phyloP scores from a whole-genome alignment of 2,888 invertebrate genomes.

The Tillus elongatus region DNA sequence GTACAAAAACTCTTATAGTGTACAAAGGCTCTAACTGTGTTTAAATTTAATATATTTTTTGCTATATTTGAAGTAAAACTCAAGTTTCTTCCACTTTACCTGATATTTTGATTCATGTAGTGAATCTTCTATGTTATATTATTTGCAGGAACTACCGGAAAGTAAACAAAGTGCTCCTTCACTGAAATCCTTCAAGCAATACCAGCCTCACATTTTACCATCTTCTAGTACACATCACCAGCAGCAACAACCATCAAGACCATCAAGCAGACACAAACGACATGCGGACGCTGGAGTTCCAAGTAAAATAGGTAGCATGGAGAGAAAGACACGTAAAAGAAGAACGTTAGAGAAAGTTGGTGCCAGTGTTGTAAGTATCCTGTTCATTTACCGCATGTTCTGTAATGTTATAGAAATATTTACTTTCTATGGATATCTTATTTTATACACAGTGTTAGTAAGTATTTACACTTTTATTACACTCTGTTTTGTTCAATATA shows the following conservation, averaged over 20 bases:
- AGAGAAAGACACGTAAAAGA: conserved; percentile 45
- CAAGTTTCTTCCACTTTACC: too few relatives aligned
- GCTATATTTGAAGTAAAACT: too few relatives aligned
- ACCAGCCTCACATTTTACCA: conserved; percentile 26
- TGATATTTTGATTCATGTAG: too few relatives aligned
- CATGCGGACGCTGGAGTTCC: conserved; percentile 30
- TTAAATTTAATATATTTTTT: too few relatives aligned
- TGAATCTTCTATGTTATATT: conserved; percentile 13
- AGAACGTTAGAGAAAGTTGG: conserved; percentile 53
- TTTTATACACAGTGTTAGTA: too few relatives aligned
- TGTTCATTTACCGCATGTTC: too few relatives aligned
- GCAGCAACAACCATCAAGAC: too few relatives aligned
- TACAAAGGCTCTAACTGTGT: background rate
- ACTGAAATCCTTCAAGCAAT: conserved; percentile 33
- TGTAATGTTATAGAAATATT: too few relatives aligned
- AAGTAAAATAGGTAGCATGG: conserved; percentile 23
- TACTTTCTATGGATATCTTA: too few relatives aligned
- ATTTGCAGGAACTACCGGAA: conserved; percentile 41
- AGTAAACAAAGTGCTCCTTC: conserved; percentile 26
- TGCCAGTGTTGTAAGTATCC: conserved; percentile 52
- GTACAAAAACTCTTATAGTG: background rate
- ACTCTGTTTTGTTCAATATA: too few relatives aligned
- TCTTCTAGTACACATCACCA: conserved; percentile 15
- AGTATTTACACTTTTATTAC: too few relatives aligned
- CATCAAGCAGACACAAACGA: conserved; percentile 34